Percentiles rank a stretch among this genome's conserved stretches.
Evolutionary conservation across 1,140 invertebrate genomes (phyloP).

Genomic region (Gyrodactylus bullatarudis): DNA sequence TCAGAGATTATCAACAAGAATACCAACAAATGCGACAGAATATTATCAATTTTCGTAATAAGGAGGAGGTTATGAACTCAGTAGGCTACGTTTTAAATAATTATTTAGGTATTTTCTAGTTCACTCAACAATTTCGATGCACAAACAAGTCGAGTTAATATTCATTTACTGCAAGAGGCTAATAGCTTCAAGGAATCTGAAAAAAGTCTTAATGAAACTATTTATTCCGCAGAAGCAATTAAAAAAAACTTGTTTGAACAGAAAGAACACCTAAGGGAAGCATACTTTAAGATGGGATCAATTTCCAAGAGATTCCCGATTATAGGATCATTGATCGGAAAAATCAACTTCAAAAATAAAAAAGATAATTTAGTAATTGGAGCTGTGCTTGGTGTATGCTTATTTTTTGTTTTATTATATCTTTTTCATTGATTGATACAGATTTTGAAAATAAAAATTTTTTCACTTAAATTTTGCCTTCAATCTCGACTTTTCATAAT

Average conservation of each 20-base stretch:
- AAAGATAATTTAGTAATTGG: neutral
- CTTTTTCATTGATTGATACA: neutral
- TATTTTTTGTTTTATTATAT: neutral
- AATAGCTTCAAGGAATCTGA: neutral
- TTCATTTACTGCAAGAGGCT: neutral
- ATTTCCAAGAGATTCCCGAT: neutral
- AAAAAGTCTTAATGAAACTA: neutral
- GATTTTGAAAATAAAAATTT: neutral
- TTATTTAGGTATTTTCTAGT: no score
- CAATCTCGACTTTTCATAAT: neutral
- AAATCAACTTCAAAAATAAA: neutral
- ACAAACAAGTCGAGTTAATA: neutral
- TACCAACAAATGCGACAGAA: neutral
- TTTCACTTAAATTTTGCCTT: neutral
- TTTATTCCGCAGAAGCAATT: neutral
- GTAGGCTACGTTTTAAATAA: no score
- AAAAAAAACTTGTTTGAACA: neutral
- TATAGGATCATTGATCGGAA: slow-evolving; percentile 1
- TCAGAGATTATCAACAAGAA: slow-evolving; percentile 5
- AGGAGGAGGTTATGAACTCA: neutral
- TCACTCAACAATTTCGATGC: no score
- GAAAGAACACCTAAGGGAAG: neutral
- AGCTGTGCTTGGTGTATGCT: neutral
- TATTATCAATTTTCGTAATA: neutral
- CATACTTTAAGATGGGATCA: neutral